Evolutionary conservation across 2,113 vertebrate species (phyloP), one percentile per base, ranked within the genome.

Genomic region (Engraulis encrasicolus): DNA sequence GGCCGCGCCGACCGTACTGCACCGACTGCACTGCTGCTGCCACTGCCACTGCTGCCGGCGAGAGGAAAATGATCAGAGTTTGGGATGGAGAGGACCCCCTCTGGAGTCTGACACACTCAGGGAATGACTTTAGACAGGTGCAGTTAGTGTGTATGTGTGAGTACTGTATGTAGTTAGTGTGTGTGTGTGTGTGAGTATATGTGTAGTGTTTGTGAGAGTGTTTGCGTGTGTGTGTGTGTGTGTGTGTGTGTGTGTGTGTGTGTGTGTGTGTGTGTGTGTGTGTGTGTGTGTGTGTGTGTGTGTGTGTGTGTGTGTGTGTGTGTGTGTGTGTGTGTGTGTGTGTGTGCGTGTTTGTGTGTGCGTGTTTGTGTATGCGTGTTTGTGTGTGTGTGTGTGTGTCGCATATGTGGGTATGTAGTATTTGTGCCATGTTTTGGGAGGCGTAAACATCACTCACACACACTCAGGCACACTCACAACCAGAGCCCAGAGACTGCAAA

Each of bases 141-240:
- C 9, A 0, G 11, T 78, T 23, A 31, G 9, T 20, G 36, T 23
- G 45, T 83, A 74, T 50, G 19, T 83, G 54, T 58, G 54, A n/a
- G n/a, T 61, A 23, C 54, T 61, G 54, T 61, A 19, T 61, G n/a
- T 61, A 7, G 54, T 61, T 17, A 0, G 11, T 78, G 40, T 40
- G 6, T 19, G 34, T n/a, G 40, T 83, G 82, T 77, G 19, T 83
- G 54, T 58, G 54, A n/a, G n/a, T n/a, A n/a, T n/a, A n/a, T n/a
- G n/a, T n/a, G n/a, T n/a, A n/a, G n/a, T n/a, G n/a, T n/a, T n/a
- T n/a, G n/a, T n/a, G n/a, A n/a, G n/a, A n/a, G n/a, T n/a, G n/a
- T n/a, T n/a, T n/a, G n/a, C n/a, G n/a, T 58, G 54, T 61, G 54
- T 23, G 50, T 11, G 50, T 54, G 50, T 54, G 50, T 54, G 50